Percentiles rank a stretch among this genome's conserved stretches.
These are phyloP conservation scores for Lycocerus yunnanus DNA, from an alignment of 2,888 invertebrate genomes.

Conservation along the genomic window DNA sequence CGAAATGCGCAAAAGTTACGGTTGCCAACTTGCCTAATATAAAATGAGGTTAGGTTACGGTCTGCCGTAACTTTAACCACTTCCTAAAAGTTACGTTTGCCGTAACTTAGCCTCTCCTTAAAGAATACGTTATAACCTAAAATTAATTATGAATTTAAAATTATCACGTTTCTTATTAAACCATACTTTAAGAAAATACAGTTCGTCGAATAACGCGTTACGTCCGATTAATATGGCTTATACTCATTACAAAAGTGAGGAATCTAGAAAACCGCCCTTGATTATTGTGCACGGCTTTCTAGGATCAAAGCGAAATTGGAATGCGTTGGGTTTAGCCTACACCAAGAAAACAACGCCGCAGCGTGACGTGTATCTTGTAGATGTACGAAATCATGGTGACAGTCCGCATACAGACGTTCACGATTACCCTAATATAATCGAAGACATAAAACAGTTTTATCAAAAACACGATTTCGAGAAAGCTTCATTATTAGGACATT, in stretches of 20 bases:
- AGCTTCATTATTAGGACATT: constrained; percentile 82
- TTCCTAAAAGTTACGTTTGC: too few relatives aligned
- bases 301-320: constrained; percentile 88
- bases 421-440: constrained; percentile 73
- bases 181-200: neutral
- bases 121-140: too few relatives aligned
- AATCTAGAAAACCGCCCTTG: constrained; percentile 61
- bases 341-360: constrained; percentile 65
- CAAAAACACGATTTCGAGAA: constrained; percentile 66
- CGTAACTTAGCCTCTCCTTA: too few relatives aligned
- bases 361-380: constrained; percentile 78
- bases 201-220: neutral
- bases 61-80: too few relatives aligned
- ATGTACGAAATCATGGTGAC: constrained; percentile 94
- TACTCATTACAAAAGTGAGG: constrained; percentile 63
- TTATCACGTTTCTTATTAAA: neutral
- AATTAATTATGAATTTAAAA: neutral
- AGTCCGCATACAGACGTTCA: constrained; percentile 80
- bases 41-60: too few relatives aligned
- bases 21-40: too few relatives aligned
- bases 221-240: constrained; percentile 62
- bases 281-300: constrained; percentile 87
- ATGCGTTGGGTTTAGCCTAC: constrained; percentile 74
- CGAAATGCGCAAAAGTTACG: too few relatives aligned
- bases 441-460: constrained; percentile 72